Conservation (phyloP, 2,797 vertebrate genomes). For the Hoplostethus atlanticus region DNA sequence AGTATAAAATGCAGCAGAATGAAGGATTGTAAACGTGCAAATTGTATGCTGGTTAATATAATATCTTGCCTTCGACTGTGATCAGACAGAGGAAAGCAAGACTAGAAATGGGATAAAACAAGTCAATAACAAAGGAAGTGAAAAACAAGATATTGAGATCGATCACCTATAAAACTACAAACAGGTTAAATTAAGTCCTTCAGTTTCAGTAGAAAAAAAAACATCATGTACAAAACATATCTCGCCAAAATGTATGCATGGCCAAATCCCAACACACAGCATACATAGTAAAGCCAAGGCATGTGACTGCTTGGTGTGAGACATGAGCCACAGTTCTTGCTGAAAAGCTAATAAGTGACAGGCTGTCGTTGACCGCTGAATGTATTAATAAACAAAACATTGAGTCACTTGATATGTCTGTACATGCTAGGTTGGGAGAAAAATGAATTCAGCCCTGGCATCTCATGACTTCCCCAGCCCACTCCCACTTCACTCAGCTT, state of each 20-base stretch:
- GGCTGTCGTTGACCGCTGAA: slow-evolving; percentile 11
- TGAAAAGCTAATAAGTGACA: slow-evolving; percentile 51
- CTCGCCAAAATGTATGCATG: slow-evolving; percentile 8
- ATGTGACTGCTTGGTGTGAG: slow-evolving; percentile 34
- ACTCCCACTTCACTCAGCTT: background rate
- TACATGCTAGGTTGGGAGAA: background rate
- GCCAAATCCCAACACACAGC: slow-evolving; percentile 23
- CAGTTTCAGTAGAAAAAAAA: background rate
- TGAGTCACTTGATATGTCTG: slow-evolving; percentile 17
- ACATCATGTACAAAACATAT: background rate
- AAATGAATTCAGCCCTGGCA: slow-evolving; percentile 18
- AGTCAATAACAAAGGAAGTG: background rate
- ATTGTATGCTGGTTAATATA: too few relatives aligned
- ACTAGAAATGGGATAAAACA: background rate
- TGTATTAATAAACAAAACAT: slow-evolving; percentile 40
- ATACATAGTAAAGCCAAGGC: slow-evolving; percentile 20
- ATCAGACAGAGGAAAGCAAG: background rate
- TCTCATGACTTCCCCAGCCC: background rate
- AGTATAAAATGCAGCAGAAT: too few relatives aligned
- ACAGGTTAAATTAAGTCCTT: background rate
- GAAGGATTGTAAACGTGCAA: too few relatives aligned
- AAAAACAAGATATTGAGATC: background rate
- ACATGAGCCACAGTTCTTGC: slow-evolving; percentile 19
- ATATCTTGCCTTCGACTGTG: background rate
- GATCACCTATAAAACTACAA: background rate